A percentile compares a stretch with the other conserved stretches of the same genome.
Evolutionary conservation across 2,113 vertebrate genomes (phyloP).

Genomic region (Dissostichus mawsoni): DNA sequence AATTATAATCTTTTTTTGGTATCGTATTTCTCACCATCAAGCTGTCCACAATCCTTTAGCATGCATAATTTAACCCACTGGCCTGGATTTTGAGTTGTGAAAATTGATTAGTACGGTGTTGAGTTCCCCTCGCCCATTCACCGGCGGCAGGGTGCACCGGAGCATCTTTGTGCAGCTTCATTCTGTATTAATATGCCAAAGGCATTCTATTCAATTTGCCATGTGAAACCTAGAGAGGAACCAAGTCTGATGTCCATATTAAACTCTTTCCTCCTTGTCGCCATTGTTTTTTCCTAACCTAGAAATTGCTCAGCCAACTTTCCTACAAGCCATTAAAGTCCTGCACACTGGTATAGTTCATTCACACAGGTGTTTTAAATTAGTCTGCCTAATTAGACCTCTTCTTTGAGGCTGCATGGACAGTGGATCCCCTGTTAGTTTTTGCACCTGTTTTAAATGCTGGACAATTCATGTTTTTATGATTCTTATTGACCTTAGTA

Average conservation of each 20-base stretch:
- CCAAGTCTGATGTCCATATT: conserved; percentile 66
- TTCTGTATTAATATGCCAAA: conserved; percentile 84
- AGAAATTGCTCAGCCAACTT: conserved; percentile 66
- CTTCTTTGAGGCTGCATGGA: neutral
- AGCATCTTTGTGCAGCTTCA: conserved; percentile 82
- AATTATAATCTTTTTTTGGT: conserved; percentile 75
- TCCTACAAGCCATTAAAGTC: conserved; percentile 62
- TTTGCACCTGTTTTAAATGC: neutral
- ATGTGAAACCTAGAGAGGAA: conserved; percentile 78
- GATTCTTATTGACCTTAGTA: neutral
- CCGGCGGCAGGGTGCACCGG: conserved; percentile 46
- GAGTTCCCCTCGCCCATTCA: conserved; percentile 83
- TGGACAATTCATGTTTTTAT: neutral
- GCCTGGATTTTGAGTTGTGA: conserved; percentile 85
- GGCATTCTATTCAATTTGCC: conserved; percentile 76
- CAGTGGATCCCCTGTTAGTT: neutral
- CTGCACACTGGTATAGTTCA: conserved; percentile 30
- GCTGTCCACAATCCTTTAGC: conserved; percentile 72
- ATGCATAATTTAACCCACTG: conserved; percentile 86
- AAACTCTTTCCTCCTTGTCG: conserved; percentile 66
- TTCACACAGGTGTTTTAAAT: conserved; percentile 30
- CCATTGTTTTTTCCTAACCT: conserved; percentile 67
- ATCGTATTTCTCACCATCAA: conserved; percentile 78
- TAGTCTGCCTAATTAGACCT: conserved; percentile 25
- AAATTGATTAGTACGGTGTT: conserved; percentile 87